Percentiles rank a stretch among this genome's conserved stretches.
Conservation (phyloP, 2,888 invertebrate species). For the Phaedon cochleariae region DNA sequence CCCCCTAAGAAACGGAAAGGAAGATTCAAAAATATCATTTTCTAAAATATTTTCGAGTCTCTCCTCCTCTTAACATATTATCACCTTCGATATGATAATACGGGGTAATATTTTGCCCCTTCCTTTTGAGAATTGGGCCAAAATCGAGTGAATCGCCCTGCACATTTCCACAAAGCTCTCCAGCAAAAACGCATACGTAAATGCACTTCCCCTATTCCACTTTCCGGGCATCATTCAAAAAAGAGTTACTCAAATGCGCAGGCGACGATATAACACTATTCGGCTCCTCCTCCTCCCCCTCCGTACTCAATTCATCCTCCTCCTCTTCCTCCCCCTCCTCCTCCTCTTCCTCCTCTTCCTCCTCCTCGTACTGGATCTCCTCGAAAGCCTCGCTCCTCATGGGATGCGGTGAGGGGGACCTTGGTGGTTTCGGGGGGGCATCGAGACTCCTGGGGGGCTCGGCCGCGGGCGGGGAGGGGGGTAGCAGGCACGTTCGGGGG, state of each 20-base stretch:
- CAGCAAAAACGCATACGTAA: no score
- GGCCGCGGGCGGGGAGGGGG: conserved; percentile 18
- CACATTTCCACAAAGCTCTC: no score
- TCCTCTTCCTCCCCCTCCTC: conserved; percentile 14
- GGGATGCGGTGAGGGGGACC: conserved; percentile 57
- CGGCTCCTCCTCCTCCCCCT: conserved; percentile 47
- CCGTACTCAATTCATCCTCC: conserved; percentile 42
- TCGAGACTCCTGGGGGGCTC: conserved; percentile 28
- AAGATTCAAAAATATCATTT: no score
- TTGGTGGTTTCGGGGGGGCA: conserved; percentile 53
- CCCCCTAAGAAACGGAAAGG: no score
- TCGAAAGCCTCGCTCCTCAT: conserved; percentile 49
- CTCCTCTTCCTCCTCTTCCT: conserved; percentile 51
- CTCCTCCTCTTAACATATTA: no score
- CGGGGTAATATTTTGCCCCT: no score
- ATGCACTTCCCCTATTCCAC: no score
- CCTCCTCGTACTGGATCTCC: conserved; percentile 51
- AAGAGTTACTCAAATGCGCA: background rate
- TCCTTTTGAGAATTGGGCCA: no score
- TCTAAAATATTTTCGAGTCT: no score
- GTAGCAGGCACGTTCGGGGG: conserved; percentile 1
- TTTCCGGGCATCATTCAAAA: background rate
- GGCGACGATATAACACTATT: conserved; percentile 48
- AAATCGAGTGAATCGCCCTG: no score
- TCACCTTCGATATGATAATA: no score